Base-by-base conservation (phyloP, 2,888 invertebrate genomes). In the Melipona beecheii region DNA sequence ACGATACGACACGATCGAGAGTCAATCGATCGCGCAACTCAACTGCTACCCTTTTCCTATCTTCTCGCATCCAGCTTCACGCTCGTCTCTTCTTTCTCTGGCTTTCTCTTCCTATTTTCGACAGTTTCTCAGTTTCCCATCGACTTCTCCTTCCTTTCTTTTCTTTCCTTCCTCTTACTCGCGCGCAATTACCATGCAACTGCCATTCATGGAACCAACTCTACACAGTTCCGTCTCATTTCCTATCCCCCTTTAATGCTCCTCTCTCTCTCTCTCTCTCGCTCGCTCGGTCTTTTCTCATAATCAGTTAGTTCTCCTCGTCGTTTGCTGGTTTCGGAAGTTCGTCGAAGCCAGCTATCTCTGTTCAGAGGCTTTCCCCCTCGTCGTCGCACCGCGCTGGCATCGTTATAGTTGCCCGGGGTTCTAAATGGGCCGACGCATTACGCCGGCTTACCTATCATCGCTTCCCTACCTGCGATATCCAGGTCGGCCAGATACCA, bases 361-460 rank as follows among this genome's bases (percentile, higher is more conserved):
- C 19, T 31, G 6, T 27, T 31, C 17, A 43, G 43, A 43, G 43
- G 43, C 43, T 31, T 65, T 19, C 50, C 9, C 49, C 43, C 36
- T 70, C 13, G 52, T 52, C 43, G n/a, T 21, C 54, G 43, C 81
- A 56, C n/a, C 56, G n/a, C 80, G 60, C 79, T 83, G 91, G 36
- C 36, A 36, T 91, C 91, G 89, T 91, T 91, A 90, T 85, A 85
- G 86, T 91, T 91, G 86, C 91, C 83, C 43, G 43, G 43, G 87
- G 75, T 88, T 31, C 81, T 88, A 91, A 92, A 92, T 89, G 90
- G 91, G 86, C 84, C 86, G 84, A 86, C 84, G 86, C 86, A 91
- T 91, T 90, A 91, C 87, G 79, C 70, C 78, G 89, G 87, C 90
- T 91, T 90, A 91, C 87, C 86, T 87, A 86, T 90, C 89, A 90